Evolutionary conservation across 1,140 invertebrate species (phyloP), one percentile per base, ranked within the genome.

Genomic region (Heliconius hermathena): DNA sequence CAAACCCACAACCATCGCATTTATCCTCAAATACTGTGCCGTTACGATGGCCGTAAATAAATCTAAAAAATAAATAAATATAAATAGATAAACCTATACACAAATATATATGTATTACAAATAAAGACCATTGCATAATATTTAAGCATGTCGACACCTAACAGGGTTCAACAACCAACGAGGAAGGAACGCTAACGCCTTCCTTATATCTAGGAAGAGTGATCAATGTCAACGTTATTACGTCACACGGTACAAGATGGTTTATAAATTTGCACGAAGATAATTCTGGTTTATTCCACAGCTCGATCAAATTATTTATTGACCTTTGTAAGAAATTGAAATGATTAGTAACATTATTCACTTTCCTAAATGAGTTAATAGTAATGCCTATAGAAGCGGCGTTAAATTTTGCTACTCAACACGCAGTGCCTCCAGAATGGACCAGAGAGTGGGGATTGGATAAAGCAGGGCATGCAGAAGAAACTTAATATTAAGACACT

Each of bases 151-250:
- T 13, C n/a, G n/a, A 60, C 26, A 66, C 60, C 36, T 71, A 70
- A 29, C 20, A 13, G 79, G 66, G 75, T 77, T 81, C 79, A 77
- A 77, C 41, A 81, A 76, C 78, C 74, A 73, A 82, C 52, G 36
- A 82, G 82, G 85, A 85, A 85, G 82, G 83, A 81, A 76, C 52
- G 5, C 73, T 54, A 74, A 79, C 71, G 22, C 78, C 75, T 83
- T 83, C 82, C 82, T 79, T 41, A 73, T 81, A 81, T 75, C 81
- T 83, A 86, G 84, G 84, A 87, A 84, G 83, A 77, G 22, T 77
- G 22, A 54, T 41, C 80, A 76, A 77, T 73, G 77, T 76, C 83
- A 84, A 80, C 79, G 78, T 80, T 76, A 82, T 80, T 79, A 20
- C 36, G 41, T 73, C 49, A 80, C n/a, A 38, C 20, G 18, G 1